These are phyloP conservation scores for Megalops atlanticus DNA, from an alignment of 2,113 vertebrate species.

Conservation along the genomic window DNA sequence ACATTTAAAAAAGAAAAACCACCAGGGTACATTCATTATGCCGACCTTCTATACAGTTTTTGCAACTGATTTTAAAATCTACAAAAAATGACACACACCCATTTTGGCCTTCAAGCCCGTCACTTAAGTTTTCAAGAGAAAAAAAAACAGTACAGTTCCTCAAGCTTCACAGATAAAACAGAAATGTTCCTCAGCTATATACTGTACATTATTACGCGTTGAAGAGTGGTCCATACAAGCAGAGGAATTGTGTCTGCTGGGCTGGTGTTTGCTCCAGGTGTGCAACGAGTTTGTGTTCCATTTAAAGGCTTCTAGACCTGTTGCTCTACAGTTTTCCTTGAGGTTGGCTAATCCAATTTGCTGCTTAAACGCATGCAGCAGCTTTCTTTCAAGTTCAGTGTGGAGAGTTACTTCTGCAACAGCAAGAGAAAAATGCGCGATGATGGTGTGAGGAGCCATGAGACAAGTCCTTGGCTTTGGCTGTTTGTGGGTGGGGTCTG, in stretches of 20 bases:
- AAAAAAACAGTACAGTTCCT: neutral
- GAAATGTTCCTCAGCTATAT: conserved; percentile 34
- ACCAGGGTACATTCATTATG: conserved; percentile 48
- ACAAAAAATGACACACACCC: conserved; percentile 22
- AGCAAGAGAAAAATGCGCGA: neutral
- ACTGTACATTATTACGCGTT: conserved; percentile 39
- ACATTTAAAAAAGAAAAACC: neutral
- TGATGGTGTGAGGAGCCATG: neutral
- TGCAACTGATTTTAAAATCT: conserved; percentile 12
- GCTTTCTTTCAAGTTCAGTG: conserved; percentile 23
- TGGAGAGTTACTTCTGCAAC: conserved; percentile 1
- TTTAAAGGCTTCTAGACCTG: conserved; percentile 37
- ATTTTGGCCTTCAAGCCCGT: conserved; percentile 22
- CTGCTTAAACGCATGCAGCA: conserved; percentile 45
- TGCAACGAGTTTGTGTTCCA: conserved; percentile 15
- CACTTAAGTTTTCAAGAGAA: conserved; percentile 30
- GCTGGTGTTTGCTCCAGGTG: conserved; percentile 30
- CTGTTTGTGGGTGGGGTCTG: neutral
- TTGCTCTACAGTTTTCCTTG: conserved; percentile 26
- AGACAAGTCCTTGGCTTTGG: conserved; percentile 22
- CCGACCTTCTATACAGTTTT: conserved; percentile 17
- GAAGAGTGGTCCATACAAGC: neutral
- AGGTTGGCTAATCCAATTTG: conserved; percentile 36
- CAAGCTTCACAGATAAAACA: neutral
- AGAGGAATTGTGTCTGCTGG: neutral